These are phyloP conservation scores for Ceratina australensis DNA, from an alignment of 1,140 invertebrate genomes.

Conservation along the genomic window DNA sequence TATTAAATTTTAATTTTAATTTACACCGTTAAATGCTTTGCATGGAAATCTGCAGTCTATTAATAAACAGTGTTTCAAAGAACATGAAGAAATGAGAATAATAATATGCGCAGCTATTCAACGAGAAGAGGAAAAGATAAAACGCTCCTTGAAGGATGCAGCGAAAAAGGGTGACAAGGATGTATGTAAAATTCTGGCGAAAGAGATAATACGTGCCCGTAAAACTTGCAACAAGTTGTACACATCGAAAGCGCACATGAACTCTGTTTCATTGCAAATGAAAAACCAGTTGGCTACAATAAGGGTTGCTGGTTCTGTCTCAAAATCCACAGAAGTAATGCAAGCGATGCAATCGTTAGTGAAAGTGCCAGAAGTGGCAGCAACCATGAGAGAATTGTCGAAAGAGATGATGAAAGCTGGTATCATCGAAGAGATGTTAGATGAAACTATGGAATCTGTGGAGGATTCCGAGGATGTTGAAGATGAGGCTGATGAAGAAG, in stretches of 20 bases:
- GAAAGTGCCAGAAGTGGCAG: constrained; percentile 94
- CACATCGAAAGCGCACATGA: constrained; percentile 98
- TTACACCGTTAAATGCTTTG: too few species aligned
- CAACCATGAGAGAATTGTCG: constrained; percentile 98
- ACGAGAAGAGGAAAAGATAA: constrained; percentile 98
- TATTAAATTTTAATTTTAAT: too few species aligned
- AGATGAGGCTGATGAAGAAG: constrained; percentile 94
- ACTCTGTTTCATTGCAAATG: constrained; percentile 98
- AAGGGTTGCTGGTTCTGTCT: constrained; percentile 92
- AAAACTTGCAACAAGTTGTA: constrained; percentile 95
- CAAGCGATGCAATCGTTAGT: constrained; percentile 96
- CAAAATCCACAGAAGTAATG: constrained; percentile 98
- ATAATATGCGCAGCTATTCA: constrained; percentile 87
- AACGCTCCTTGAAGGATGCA: constrained; percentile 95
- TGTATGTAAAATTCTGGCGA: constrained; percentile 96
- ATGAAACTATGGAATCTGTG: constrained; percentile 96
- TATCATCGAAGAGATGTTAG: constrained; percentile 89
- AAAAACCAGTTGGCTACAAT: constrained; percentile 97
- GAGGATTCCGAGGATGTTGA: constrained; percentile 95
- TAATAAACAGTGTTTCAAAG: background rate
- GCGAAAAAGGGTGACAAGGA: constrained; percentile 97
- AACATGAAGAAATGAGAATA: background rate
- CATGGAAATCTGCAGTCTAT: too few species aligned
- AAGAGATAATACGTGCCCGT: constrained; percentile 94
- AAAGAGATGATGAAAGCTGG: constrained; percentile 99